Evolutionary conservation across 2,888 invertebrate species (phyloP), one percentile per base, ranked within the genome.

Genomic region (Hirtodrosophila cameraria): DNA sequence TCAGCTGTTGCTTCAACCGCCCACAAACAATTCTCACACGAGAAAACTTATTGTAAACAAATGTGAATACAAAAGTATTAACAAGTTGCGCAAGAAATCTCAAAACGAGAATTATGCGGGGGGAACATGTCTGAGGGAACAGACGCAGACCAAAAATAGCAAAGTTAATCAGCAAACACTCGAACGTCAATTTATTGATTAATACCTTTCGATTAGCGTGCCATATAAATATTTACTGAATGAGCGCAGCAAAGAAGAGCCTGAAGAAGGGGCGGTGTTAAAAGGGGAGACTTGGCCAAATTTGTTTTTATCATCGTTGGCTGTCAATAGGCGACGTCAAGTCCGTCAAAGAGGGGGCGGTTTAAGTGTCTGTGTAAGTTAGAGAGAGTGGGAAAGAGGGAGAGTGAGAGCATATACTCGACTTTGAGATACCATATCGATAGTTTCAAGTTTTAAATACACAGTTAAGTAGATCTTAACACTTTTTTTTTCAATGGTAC

Each of bases 161-260:
- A 59, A 50, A 72, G 77, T 75, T 79, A 86, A 85, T 87, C 85
- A 78, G 60, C 78, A 75, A 75, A 69, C 77, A 76, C 71, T 80
- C 63, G 61, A n/a, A 66, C 67, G 82, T 33, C 68, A 75, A 70
- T 83, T 85, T 82, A 82, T 82, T 82, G 82, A 82, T 82, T 82
- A 85, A 82, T 85, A 63, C 66, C 60, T 66, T 85, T 72, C 83
- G 87, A 82, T 82, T 73, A 71, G 71, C 71, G 71, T n/a, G 46
- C 55, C 49, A 58, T 42, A 50, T 36, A 69, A 54, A 54, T 74
- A 69, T 52, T 54, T 58, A 58, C 45, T 28, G 45, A 45, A 43
- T 49, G 25, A 11, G 18, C 41, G 7, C 27, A 27, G 13, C 4
- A 8, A 1, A 20, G 4, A n/a, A 25, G 2, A 18, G 8, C 8